These are phyloP conservation scores for Eubasilissa splendida DNA, from an alignment of 2,888 invertebrate genomes.

Conservation along the genomic window DNA sequence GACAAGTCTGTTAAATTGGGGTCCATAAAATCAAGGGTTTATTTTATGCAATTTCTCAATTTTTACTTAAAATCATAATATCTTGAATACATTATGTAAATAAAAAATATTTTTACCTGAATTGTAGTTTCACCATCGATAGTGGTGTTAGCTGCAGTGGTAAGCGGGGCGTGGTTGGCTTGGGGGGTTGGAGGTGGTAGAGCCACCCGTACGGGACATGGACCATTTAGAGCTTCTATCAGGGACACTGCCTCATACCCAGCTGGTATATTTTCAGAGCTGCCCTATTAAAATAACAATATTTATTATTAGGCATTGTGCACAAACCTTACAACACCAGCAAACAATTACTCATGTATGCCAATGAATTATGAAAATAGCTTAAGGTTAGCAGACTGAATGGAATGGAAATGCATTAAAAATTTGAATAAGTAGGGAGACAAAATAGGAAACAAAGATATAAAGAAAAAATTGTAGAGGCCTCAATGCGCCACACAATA, in stretches of 20 bases:
- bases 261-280: constrained; percentile 88
- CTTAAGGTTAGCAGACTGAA: not conserved
- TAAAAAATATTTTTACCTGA: constrained; percentile 63
- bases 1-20: no score
- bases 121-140: constrained; percentile 77
- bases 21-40: no score
- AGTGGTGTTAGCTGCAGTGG: constrained; percentile 61
- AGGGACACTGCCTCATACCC: constrained; percentile 96
- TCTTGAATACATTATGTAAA: no score
- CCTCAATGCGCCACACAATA: no score
- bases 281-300: constrained; percentile 69
- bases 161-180: constrained; percentile 59
- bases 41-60: no score
- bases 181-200: constrained; percentile 65
- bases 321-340: not conserved
- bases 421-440: no score
- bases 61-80: no score
- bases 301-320: not conserved
- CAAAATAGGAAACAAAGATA: no score
- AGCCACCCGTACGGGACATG: constrained; percentile 74
- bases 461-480: no score
- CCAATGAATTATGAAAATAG: not conserved
- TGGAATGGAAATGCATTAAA: no score
- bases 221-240: constrained; percentile 96
- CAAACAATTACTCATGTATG: not conserved